Base-by-base conservation (phyloP, 2,113 vertebrate species). In the Phalacrocorax brasilianus region DNA sequence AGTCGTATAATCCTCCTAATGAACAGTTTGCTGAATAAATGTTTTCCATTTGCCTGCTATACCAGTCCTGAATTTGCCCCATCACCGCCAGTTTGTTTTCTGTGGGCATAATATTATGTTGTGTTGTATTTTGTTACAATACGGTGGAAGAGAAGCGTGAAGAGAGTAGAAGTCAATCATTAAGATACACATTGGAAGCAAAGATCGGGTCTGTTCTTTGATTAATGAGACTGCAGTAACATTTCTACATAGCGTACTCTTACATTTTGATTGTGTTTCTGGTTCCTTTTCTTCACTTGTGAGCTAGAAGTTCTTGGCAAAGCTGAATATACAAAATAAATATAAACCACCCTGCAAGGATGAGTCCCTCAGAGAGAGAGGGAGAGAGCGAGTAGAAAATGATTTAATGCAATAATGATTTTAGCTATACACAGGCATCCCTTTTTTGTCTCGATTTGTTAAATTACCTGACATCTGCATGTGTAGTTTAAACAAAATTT, bases 401-500 rank as follows among this genome's bases (percentile, higher is more conserved):
- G 95, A 96, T 97, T 96, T 98, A 98, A 97, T 97, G 91, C 90
- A 95, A 94, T 97, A 95, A 97, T 98, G 97, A 96, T 98, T 98
- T 98, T 95, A 95, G 93, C 94, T 97, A 65, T 98, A 95, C 96
- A 97, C 79, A 93, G 85, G 65, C 95, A 91, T 86, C 67, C 95
- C 84, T 94, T 97, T 98, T 97, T 96, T 91, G 97, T 97, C 97
- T 97, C 77, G 61, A 94, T 97, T 97, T 98, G 97, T 97, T 97
- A 97, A 98, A 97, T 97, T 98, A 97, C 97, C 98, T 98, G 98
- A 98, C 77, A 79, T 97, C 95, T 97, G 88, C 94, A 44, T 98
- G 96, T 91, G 65, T 97, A 98, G 96, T 94, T 97, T 98, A 98
- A 98, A 98, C 98, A 98, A 97, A 94, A 96, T 97, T 98, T 97